phyloP scores from a whole-genome alignment of 2,888 invertebrate species.

The Steromphala cineraria region DNA sequence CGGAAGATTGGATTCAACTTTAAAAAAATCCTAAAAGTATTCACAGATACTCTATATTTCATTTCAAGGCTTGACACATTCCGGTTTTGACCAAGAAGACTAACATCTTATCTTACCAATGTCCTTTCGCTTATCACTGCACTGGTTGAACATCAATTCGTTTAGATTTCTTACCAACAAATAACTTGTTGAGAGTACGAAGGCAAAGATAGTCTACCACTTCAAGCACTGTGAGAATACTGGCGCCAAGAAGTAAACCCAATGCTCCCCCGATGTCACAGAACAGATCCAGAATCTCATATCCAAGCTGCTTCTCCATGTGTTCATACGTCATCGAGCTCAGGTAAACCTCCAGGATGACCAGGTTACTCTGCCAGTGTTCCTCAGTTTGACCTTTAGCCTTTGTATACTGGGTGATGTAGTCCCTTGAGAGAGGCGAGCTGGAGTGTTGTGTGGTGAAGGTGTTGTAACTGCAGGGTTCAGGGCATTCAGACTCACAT shows the following conservation, averaged over 20 bases:
- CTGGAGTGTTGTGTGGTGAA: slow-evolving; percentile 20
- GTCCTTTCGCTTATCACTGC: too few species aligned
- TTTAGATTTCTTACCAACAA: too few species aligned
- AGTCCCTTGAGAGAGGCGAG: slow-evolving; percentile 10
- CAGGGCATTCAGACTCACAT: slow-evolving; percentile 25
- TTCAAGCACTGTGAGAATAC: slow-evolving; percentile 46
- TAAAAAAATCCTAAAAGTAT: too few species aligned
- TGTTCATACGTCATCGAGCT: slow-evolving; percentile 27
- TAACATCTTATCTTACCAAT: too few species aligned
- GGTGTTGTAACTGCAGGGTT: slow-evolving; percentile 22
- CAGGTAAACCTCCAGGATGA: slow-evolving; percentile 30
- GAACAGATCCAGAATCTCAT: slow-evolving; percentile 26
- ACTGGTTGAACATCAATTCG: not conserved
- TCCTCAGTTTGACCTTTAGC: not conserved
- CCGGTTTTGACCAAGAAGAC: too few species aligned
- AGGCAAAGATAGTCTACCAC: slow-evolving; percentile 36
- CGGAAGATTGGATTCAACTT: too few species aligned
- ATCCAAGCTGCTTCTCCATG: slow-evolving; percentile 26
- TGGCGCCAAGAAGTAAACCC: slow-evolving; percentile 48
- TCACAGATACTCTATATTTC: too few species aligned
- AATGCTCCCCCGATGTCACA: slow-evolving; percentile 51
- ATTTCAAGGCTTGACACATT: too few species aligned
- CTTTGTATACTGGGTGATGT: not conserved
- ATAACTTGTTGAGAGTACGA: too few species aligned
- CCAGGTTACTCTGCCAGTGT: slow-evolving; percentile 28